Conservation (phyloP, 2,113 vertebrate species). For the Strigops habroptila region DNA sequence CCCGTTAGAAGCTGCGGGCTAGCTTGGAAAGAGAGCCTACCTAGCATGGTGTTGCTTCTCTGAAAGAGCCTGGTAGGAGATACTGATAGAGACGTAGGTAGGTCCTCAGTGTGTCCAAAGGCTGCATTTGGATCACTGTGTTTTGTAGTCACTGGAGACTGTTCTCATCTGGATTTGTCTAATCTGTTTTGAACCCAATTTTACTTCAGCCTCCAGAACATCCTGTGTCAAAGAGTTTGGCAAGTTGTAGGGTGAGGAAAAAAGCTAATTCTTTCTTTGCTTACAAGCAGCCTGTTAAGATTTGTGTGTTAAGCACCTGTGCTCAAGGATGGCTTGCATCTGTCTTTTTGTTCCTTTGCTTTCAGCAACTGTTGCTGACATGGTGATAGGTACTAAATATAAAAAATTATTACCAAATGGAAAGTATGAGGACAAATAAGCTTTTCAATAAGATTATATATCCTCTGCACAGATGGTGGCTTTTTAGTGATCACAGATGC, state of each 20-base stretch:
- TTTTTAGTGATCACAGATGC: background rate
- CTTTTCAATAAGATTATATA: slow-evolving; percentile 6
- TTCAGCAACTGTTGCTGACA: background rate
- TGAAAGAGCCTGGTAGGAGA: background rate
- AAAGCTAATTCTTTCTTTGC: background rate
- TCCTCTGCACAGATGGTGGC: background rate
- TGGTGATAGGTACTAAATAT: background rate
- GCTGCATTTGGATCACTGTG: background rate
- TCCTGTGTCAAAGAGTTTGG: background rate
- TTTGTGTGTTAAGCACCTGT: slow-evolving; percentile 14
- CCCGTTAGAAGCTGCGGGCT: background rate
- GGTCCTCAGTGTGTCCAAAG: background rate
- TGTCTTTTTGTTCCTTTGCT: slow-evolving; percentile 15
- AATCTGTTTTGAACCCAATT: background rate
- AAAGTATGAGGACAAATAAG: background rate
- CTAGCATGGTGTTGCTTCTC: background rate
- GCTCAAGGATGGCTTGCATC: background rate
- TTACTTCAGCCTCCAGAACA: background rate
- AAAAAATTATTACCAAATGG: slow-evolving; percentile 10
- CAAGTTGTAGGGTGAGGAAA: background rate
- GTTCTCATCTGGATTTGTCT: background rate
- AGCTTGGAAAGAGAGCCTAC: background rate
- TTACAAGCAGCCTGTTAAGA: background rate
- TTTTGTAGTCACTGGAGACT: background rate
- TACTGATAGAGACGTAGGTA: background rate